Base-by-base conservation (phyloP, 2,797 vertebrate genomes). In the Champsocephalus gunnari region DNA sequence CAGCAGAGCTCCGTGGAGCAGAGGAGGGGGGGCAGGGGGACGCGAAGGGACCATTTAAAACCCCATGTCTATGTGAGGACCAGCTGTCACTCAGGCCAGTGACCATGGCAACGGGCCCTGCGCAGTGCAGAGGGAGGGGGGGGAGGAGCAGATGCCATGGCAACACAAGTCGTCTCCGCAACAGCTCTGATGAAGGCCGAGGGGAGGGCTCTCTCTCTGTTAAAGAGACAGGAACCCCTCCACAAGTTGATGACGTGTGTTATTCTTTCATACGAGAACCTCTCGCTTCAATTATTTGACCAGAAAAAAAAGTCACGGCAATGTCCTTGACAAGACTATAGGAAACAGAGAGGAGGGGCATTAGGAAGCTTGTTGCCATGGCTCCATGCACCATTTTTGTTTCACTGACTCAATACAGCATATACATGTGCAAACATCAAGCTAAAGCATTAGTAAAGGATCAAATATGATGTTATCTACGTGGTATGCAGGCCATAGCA, bases 31-130 rank as follows among this genome's bases (percentile, higher is more conserved):
- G 13, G 16, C 0, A 1, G 21, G 73, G 45, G 75, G 71, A 21
- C 28, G 49, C 69, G 5, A 14, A 68, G 80, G 85, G 71, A 79
- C 84, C 74, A 83, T 87, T 93, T 90, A 91, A 92, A 88, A 91
- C 68, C 67, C 86, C 85, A 85, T 89, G 85, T 84, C 82, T 83
- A 82, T 82, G 81, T 64, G 79, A 91, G 80, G 90, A 66, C 89
- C 92, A 93, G 92, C 92, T 92, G 93, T 94, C 95, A 95, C 89
- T 96, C 93, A 93, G 82, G 65, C 60, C 80, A 60, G 92, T 92
- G 77, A 50, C 91, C 90, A 94, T 92, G 84, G 92, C 81, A 93
- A 95, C 90, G 83, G 85, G 88, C 92, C 90, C 90, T 91, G 92
- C 90, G 87, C 91, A 93, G 85, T 92, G 93, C 90, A 81, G 72